These are phyloP conservation scores for Pseudopipra pipra DNA, from an alignment of 2,113 vertebrate species.

Conservation along the genomic window DNA sequence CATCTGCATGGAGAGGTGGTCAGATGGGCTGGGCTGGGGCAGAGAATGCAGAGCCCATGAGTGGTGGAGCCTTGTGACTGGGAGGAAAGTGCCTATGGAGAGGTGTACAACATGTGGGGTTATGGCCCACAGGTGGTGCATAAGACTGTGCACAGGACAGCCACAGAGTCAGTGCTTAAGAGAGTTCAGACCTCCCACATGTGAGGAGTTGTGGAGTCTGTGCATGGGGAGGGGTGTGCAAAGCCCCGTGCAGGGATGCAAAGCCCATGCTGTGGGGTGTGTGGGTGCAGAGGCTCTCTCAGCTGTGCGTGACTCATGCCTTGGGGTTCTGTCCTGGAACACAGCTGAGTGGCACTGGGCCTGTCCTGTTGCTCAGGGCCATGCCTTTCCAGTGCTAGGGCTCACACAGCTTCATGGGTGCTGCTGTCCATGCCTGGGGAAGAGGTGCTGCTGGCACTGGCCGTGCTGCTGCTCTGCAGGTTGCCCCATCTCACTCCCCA, in stretches of 20 bases:
- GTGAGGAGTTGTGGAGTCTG: not conserved
- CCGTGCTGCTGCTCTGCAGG: constrained; percentile 83
- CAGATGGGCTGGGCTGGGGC: not conserved
- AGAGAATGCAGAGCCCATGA: not conserved
- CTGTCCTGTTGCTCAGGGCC: not conserved
- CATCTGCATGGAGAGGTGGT: constrained; percentile 75
- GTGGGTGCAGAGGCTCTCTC: not conserved
- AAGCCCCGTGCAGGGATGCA: not conserved
- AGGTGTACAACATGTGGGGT: no score
- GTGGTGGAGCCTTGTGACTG: not conserved
- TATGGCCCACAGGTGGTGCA: accelerated
- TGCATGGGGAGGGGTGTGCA: no score
- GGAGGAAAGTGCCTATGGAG: not conserved
- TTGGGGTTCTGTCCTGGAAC: not conserved
- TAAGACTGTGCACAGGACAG: not conserved
- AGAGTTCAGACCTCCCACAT: not conserved
- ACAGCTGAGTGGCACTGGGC: no score
- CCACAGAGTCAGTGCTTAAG: not conserved
- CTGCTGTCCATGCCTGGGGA: constrained; percentile 68
- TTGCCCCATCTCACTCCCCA: constrained; percentile 85
- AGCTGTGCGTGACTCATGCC: not conserved
- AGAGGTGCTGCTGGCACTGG: constrained; percentile 84
- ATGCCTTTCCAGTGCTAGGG: not conserved
- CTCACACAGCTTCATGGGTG: constrained; percentile 55
- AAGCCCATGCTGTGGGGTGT: not conserved